These are phyloP conservation scores for Anoplophora glabripennis DNA, from an alignment of 1,140 invertebrate genomes.

Conservation along the genomic window DNA sequence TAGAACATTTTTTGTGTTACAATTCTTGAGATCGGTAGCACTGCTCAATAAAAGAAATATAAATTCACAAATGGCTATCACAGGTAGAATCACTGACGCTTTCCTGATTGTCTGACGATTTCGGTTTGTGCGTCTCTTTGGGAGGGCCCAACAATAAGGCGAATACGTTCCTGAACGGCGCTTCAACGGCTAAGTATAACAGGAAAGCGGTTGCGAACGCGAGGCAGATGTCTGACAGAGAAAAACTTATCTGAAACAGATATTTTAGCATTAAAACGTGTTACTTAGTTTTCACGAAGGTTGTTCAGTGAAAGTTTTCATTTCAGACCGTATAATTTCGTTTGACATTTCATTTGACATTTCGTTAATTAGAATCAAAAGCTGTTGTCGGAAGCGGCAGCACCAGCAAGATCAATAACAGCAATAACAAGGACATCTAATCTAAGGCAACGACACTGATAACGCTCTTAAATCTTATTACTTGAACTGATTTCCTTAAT, in stretches of 20 bases:
- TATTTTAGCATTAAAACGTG: too few relatives aligned
- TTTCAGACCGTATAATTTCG: constrained; percentile 4
- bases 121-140: constrained; percentile 7
- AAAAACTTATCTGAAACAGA: constrained; percentile 32
- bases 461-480: too few relatives aligned
- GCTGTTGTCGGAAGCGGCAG: too few relatives aligned
- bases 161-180: constrained; percentile 52
- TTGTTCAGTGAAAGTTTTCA: background rate
- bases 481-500: too few relatives aligned
- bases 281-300: too few relatives aligned
- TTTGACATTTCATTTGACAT: too few relatives aligned
- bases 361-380: too few relatives aligned
- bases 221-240: constrained; percentile 46
- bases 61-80: constrained; percentile 30
- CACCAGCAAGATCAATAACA: background rate
- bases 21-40: background rate
- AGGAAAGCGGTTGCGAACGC: constrained; percentile 46
- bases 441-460: too few relatives aligned
- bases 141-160: constrained; percentile 15
- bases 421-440: too few relatives aligned
- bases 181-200: constrained; percentile 52
- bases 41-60: background rate
- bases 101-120: constrained; percentile 20
- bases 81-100: constrained; percentile 25
- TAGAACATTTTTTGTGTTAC: background rate